Evolutionary conservation across 2,113 vertebrate genomes (phyloP).

Genomic region (Microcebus tavaratra): DNA sequence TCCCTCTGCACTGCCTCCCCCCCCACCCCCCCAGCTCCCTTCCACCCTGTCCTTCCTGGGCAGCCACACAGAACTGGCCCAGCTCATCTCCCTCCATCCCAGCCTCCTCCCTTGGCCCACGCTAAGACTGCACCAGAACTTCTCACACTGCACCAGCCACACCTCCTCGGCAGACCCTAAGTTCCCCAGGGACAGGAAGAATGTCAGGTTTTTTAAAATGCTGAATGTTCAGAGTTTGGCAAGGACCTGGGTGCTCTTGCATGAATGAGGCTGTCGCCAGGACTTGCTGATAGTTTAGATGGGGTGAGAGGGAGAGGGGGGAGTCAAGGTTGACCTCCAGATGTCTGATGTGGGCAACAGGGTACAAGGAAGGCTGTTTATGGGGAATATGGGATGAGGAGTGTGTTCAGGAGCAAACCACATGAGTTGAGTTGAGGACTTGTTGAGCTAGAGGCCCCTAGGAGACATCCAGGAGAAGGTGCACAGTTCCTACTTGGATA

Average conservation of each 20-base stretch:
- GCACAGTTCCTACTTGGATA: background rate
- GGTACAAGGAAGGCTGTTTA: background rate
- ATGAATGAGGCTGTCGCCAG: background rate
- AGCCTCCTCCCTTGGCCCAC: background rate
- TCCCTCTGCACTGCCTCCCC: no score
- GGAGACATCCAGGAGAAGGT: background rate
- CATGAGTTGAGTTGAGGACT: background rate
- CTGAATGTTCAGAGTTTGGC: background rate
- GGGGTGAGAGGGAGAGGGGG: rapidly evolving
- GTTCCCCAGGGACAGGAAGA: background rate
- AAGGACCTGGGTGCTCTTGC: background rate
- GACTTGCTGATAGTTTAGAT: background rate
- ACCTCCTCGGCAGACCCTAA: background rate
- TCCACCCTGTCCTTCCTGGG: background rate
- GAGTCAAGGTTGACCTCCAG: background rate
- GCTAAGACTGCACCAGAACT: background rate
- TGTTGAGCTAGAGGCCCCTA: background rate
- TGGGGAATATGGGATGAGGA: background rate
- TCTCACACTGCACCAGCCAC: background rate
- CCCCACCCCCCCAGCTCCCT: no score
- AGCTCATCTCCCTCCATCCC: background rate
- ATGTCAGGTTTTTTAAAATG: background rate
- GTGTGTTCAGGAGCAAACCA: background rate
- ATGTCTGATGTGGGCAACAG: background rate
- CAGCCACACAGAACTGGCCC: background rate